phyloP scores from a whole-genome alignment of 2,113 vertebrate genomes.

The Pardalotus punctatus region DNA sequence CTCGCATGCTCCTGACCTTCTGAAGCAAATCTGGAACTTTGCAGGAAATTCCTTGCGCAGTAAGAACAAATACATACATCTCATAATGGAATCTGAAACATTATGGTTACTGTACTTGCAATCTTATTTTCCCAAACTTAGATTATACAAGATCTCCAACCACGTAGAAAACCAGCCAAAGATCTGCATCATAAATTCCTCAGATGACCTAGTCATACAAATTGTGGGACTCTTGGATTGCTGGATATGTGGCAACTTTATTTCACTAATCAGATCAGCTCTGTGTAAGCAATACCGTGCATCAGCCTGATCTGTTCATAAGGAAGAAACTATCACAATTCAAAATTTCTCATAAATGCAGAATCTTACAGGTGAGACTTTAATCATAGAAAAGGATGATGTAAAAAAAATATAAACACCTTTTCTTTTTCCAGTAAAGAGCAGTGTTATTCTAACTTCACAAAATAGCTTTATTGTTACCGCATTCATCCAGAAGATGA shows the following conservation, averaged over 20 bases:
- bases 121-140: background rate
- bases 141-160: background rate
- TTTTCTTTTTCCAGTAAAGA: background rate
- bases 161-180: background rate
- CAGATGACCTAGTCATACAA: background rate
- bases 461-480: background rate
- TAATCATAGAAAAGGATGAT: background rate
- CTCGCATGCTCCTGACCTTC: background rate
- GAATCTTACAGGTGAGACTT: background rate
- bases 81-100: rapidly evolving
- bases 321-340: background rate
- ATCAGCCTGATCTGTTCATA: background rate
- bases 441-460: background rate
- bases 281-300: background rate
- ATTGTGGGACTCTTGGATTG: background rate
- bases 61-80: background rate
- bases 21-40: background rate
- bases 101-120: background rate
- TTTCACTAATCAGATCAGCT: background rate
- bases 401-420: background rate
- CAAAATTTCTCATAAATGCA: background rate
- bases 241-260: background rate
- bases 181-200: background rate
- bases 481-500: background rate
- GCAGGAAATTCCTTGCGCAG: background rate